Conservation (phyloP, 2,797 vertebrate genomes). For the Malacoctenus gilli region DNA sequence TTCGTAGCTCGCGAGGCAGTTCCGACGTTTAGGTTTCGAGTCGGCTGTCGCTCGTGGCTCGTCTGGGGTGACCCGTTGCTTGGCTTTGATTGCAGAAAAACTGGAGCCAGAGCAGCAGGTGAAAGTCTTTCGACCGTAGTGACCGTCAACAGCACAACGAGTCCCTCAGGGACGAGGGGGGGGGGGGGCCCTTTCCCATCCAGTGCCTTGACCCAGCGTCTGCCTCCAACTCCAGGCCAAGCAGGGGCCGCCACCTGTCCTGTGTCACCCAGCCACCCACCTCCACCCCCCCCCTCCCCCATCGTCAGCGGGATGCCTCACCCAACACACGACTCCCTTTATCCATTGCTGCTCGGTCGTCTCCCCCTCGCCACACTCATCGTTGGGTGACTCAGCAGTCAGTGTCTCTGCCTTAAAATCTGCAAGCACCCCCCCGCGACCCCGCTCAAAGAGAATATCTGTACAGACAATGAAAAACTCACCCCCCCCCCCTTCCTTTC, state of each 20-base stretch:
- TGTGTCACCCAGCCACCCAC: constrained; percentile 59
- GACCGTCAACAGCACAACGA: constrained; percentile 84
- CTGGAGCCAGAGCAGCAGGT: constrained; percentile 82
- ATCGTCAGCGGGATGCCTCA: constrained; percentile 62
- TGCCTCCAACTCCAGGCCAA: constrained; percentile 79
- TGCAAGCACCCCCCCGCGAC: constrained; percentile 58
- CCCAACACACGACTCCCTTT: constrained; percentile 43
- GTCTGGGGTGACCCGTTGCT: no score
- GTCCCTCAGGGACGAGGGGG: constrained; percentile 83
- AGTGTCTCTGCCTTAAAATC: constrained; percentile 88
- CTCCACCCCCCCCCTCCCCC: constrained; percentile 40
- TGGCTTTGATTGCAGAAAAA: constrained; percentile 69
- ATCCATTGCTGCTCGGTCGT: constrained; percentile 1
- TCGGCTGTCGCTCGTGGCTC: no score
- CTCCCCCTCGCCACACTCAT: constrained; percentile 15
- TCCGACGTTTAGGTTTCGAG: no score
- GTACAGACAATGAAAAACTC: constrained; percentile 55
- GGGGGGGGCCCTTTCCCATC: constrained; percentile 81
- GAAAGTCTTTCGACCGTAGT: constrained; percentile 82
- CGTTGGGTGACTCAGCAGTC: constrained; percentile 54
- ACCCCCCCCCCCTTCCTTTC: no score
- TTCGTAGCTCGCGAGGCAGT: no score
- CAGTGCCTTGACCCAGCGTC: constrained; percentile 97
- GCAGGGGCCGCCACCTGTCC: constrained; percentile 77
- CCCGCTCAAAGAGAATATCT: constrained; percentile 50